Percentiles rank a stretch among this genome's conserved stretches.
Evolutionary conservation across 37 sponge, comb jelly and placozoan species (phyloP).

Genomic region (Eunapius fragilis): DNA sequence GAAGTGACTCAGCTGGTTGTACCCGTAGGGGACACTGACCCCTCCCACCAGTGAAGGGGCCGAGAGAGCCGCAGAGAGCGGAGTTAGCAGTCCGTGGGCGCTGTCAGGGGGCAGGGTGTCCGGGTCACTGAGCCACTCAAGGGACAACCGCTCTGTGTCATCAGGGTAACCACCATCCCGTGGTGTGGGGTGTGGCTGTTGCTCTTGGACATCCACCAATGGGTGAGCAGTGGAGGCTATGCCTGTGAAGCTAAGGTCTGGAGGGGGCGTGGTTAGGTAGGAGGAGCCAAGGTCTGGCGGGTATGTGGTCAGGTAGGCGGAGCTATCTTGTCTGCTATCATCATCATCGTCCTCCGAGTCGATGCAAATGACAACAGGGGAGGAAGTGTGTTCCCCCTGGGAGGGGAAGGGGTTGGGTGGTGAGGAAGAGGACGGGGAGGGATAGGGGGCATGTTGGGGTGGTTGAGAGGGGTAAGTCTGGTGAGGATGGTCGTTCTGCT

Average conservation of each 20-base stretch:
- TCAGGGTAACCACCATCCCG: neutral
- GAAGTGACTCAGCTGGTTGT: neutral
- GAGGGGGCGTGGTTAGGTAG: too few species aligned
- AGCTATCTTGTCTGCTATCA: neutral
- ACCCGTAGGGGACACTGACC: neutral
- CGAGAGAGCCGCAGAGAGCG: neutral
- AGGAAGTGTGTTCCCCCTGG: neutral
- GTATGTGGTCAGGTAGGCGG: too few species aligned
- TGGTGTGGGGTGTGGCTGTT: neutral
- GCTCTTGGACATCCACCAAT: neutral
- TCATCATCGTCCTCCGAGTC: conserved; percentile 50
- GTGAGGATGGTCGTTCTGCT: neutral
- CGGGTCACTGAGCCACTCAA: neutral
- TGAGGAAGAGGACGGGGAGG: neutral
- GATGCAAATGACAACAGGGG: conserved; percentile 38
- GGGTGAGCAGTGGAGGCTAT: neutral
- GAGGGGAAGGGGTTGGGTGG: neutral
- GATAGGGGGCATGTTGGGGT: neutral
- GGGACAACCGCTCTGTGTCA: neutral
- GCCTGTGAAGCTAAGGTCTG: neutral
- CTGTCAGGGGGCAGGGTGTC: neutral
- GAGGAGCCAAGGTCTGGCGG: neutral
- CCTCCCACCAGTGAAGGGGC: neutral
- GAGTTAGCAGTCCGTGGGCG: neutral
- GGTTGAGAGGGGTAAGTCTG: too few species aligned